A percentile compares a stretch with the other conserved stretches of the same genome.
Conservation (phyloP, 2,113 vertebrate genomes). For the Phocoena sinus region DNA sequence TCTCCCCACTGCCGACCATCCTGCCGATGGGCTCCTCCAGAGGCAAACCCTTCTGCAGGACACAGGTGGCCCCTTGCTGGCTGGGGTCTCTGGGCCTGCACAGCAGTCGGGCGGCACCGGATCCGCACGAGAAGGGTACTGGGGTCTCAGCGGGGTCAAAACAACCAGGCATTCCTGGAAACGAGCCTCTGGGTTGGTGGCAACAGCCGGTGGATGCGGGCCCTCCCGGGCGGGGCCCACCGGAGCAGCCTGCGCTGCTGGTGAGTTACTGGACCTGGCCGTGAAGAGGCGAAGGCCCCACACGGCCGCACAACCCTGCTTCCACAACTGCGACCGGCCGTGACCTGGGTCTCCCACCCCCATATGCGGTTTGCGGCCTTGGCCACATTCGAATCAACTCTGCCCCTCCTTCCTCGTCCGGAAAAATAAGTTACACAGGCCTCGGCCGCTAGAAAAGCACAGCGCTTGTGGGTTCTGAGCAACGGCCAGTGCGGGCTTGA, state of each 20-base stretch:
- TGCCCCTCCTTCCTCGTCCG: background rate
- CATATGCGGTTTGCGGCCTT: no score
- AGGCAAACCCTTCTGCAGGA: background rate
- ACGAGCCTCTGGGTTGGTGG: background rate
- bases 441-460: background rate
- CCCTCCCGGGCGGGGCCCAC: background rate
- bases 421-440: background rate
- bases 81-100: background rate
- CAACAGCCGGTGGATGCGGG: rapidly evolving
- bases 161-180: background rate
- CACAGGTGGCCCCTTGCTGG: background rate
- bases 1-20: background rate
- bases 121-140: conserved; percentile 42
- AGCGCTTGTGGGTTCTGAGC: background rate
- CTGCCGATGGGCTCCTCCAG: background rate
- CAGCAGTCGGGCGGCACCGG: conserved; percentile 27
- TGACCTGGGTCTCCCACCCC: no score
- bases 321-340: no score
- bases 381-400: background rate
- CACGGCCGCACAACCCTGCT: no score
- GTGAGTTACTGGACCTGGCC: no score
- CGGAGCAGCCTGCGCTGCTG: rapidly evolving
- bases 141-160: conserved; percentile 34
- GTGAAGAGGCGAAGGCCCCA: no score
- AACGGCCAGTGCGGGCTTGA: background rate